Base-by-base conservation (phyloP, 2,888 invertebrate species). In the Andricus curvator region DNA sequence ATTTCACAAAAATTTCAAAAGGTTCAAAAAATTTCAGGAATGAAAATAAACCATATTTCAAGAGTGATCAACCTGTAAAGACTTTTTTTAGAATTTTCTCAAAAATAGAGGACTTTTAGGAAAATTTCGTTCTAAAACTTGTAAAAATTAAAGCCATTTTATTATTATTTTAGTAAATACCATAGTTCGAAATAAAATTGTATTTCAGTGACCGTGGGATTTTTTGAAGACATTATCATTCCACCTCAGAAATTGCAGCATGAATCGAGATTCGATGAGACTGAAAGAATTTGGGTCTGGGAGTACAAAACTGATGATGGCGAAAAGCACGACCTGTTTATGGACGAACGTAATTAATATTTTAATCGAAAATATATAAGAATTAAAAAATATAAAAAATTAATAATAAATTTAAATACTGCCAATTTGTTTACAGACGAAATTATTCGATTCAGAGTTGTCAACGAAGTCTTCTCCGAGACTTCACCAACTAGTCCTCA, bases 221-320 rank as follows among this genome's bases (percentile, higher is more conserved):
- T 99, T 93, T 99, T 99, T 92, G 98, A 98, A 93, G 99, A 99
- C 91, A 98, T 99, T 84, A 93, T 99, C 79, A 97, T 99, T 89
- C 98, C 99, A 48, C 96, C 98, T 0, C 96, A 97, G 90, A 96
- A 97, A 62, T 93, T 99, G 51, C 99, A 98, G 93, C 97, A 98
- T 93, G 99, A 98, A 3, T 98, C 98, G 0, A 95, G 97, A 87
- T 99, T 98, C 93, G 97, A 97, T 93, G 97, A 97, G 93, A 96
- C 96, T 66, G 98, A 97, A 93, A 98, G 98, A 93, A 96, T 97
- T 0, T 99, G 99, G 99, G 96, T 98, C 0, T 99, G 99, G 99
- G 97, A 98, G 90, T 99, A 99, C 92, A 97, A 97, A 41, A 95
- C 96, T 78, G 96, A 95, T 11, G 97, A 96, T 91, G 97, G 96